Conservation (phyloP, 2,113 vertebrate genomes). For the Holacanthus passer region DNA sequence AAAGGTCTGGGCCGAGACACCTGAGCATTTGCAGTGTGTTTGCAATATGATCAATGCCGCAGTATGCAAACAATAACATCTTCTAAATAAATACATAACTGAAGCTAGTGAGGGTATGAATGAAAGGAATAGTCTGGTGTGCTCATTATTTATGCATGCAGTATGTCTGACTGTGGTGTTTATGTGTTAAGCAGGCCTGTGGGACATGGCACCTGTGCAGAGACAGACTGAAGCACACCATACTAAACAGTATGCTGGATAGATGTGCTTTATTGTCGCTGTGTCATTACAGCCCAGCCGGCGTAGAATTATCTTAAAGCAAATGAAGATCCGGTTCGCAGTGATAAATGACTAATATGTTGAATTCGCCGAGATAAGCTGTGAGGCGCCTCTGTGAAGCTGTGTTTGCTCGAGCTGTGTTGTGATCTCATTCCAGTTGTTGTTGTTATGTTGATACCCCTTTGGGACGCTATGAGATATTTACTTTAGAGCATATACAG, state of each 20-base stretch:
- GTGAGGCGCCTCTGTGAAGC: not conserved
- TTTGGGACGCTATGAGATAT: constrained; percentile 31
- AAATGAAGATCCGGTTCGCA: constrained; percentile 35
- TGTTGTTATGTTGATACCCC: constrained; percentile 45
- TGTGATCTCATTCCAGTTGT: constrained; percentile 34
- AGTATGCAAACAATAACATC: constrained; percentile 3
- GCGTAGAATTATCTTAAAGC: constrained; percentile 15
- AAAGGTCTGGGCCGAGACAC: constrained; percentile 19
- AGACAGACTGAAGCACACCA: not conserved
- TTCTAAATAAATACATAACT: constrained; percentile 8
- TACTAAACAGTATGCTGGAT: not conserved
- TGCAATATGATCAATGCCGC: not conserved
- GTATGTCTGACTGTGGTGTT: constrained; percentile 16
- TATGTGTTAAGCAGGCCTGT: not conserved
- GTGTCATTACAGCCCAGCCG: constrained; percentile 23
- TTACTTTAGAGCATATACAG: constrained; percentile 39
- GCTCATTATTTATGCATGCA: constrained; percentile 10
- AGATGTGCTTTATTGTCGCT: not conserved
- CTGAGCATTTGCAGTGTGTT: not conserved
- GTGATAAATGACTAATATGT: constrained; percentile 39
- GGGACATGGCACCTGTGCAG: not conserved
- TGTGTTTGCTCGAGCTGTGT: constrained; percentile 38
- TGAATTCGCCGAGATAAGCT: constrained; percentile 20
- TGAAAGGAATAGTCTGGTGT: not conserved
- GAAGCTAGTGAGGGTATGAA: not conserved